phyloP scores from a whole-genome alignment of 2,113 vertebrate species.

The Osmerus mordax region DNA sequence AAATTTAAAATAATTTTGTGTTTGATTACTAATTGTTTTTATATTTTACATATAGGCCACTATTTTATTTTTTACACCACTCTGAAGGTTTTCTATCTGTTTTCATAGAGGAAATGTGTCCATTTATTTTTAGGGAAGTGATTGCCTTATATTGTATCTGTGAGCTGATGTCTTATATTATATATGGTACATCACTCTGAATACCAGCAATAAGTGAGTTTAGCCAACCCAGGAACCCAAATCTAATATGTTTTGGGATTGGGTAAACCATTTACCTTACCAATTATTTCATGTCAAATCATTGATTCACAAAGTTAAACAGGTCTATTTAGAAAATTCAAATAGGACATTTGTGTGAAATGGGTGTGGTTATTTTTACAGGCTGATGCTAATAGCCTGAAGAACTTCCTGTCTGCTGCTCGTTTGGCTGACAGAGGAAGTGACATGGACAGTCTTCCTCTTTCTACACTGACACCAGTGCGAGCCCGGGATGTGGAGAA shows the following conservation, averaged over 20 bases:
- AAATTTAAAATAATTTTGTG: background rate
- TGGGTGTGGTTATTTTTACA: slow-evolving; percentile 49
- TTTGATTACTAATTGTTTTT: background rate
- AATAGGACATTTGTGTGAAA: background rate
- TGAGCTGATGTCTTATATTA: too few relatives aligned
- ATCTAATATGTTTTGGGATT: too few relatives aligned
- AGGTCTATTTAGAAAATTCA: background rate
- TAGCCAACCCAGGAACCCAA: too few relatives aligned
- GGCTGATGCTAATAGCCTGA: slow-evolving; percentile 84
- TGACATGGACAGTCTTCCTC: slow-evolving; percentile 67
- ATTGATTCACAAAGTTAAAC: background rate
- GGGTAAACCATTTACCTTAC: too few relatives aligned
- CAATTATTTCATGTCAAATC: too few relatives aligned
- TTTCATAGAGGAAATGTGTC: slow-evolving; percentile 41
- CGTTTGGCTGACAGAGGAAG: slow-evolving; percentile 85
- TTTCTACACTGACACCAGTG: slow-evolving; percentile 80
- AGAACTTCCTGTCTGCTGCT: slow-evolving; percentile 87
- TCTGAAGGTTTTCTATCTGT: background rate
- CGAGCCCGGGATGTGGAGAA: slow-evolving; percentile 91
- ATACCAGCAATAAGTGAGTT: too few relatives aligned
- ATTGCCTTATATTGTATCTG: background rate
- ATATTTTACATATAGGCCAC: background rate
- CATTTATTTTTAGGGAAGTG: slow-evolving; percentile 31
- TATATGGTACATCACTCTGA: too few relatives aligned
- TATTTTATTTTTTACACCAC: slow-evolving; percentile 10